These are phyloP conservation scores for Hystrix brachyura DNA, from an alignment of 2,113 vertebrate genomes.

Conservation along the genomic window DNA sequence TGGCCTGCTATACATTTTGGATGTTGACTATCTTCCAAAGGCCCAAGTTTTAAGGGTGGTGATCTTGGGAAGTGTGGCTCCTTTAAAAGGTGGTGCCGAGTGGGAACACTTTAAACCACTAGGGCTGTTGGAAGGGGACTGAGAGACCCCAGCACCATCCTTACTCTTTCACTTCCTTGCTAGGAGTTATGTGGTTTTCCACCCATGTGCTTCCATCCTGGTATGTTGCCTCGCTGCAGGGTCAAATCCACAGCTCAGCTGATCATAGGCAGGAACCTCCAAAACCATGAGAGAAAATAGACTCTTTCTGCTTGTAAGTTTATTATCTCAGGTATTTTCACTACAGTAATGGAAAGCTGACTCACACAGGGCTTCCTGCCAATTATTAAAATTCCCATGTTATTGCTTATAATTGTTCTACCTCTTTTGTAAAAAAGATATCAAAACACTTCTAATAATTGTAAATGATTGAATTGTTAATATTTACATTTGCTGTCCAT, in stretches of 20 bases:
- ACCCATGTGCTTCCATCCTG: background rate
- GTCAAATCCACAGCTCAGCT: background rate
- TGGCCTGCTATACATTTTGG: background rate
- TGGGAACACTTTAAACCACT: too few relatives aligned
- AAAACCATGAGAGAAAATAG: background rate
- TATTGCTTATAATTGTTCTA: background rate
- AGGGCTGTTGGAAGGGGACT: too few relatives aligned
- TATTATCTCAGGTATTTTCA: background rate
- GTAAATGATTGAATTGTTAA: background rate
- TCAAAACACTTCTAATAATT: conserved; percentile 8
- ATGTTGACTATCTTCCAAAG: background rate
- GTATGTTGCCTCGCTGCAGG: background rate
- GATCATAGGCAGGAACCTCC: background rate
- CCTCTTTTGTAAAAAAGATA: background rate
- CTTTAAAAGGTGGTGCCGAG: too few relatives aligned
- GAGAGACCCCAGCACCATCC: too few relatives aligned
- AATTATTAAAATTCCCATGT: background rate
- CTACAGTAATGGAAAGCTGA: background rate
- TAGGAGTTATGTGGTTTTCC: background rate
- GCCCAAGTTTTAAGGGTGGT: background rate
- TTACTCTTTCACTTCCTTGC: background rate
- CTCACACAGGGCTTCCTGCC: background rate
- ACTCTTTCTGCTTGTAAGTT: background rate
- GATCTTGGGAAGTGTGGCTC: background rate
- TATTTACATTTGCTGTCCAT: background rate